These are phyloP conservation scores for Saccostrea glomerata DNA, from an alignment of 1,140 invertebrate genomes.

Conservation along the genomic window DNA sequence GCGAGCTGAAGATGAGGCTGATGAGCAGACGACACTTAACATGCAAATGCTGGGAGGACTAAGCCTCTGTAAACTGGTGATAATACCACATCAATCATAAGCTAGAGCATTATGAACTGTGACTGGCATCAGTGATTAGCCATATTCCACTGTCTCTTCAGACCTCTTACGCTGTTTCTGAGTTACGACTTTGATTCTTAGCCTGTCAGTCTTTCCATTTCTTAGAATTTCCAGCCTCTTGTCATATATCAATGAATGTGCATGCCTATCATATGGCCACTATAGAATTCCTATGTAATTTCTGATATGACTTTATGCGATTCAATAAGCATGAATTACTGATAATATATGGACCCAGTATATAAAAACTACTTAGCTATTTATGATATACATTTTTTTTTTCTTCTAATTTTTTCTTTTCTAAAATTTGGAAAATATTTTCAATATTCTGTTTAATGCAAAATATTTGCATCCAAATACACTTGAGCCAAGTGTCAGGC, in stretches of 20 bases:
- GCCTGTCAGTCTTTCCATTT: not conserved
- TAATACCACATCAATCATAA: conserved; percentile 26
- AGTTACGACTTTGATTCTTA: not conserved
- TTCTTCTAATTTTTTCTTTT: no score
- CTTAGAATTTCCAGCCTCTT: not conserved
- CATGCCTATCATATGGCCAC: not conserved
- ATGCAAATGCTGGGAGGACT: conserved; percentile 10
- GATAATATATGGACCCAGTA: no score
- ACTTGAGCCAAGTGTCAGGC: no score
- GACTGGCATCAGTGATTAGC: not conserved
- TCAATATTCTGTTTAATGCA: no score
- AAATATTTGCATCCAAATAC: no score
- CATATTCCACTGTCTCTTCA: not conserved
- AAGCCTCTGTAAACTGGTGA: not conserved
- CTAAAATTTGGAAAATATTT: no score
- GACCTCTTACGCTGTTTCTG: not conserved
- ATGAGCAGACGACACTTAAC: conserved; percentile 25
- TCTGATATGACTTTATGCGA: not conserved
- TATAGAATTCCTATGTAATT: not conserved
- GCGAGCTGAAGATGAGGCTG: conserved; percentile 1
- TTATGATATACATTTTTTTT: no score
- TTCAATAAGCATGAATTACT: no score
- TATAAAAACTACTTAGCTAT: no score
- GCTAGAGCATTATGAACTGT: not conserved
- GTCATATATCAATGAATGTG: not conserved